Base-by-base conservation (phyloP, 2,888 invertebrate genomes). In the Cryptocephalus moraei region DNA sequence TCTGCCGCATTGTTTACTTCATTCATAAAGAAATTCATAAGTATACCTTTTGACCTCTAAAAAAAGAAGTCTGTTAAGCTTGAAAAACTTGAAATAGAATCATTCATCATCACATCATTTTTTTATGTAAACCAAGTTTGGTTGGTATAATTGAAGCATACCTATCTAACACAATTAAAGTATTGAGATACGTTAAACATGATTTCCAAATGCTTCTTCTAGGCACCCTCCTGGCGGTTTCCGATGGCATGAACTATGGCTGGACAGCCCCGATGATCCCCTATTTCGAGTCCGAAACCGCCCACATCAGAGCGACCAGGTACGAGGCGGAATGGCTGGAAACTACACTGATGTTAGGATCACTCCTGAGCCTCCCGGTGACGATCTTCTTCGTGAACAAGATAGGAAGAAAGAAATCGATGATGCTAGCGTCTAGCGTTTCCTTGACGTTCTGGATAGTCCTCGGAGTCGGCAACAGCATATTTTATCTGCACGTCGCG, bases 221-320 rank as follows among this genome's bases (percentile, higher is more conserved):
- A 43, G 43, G 43, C 13, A 69, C 69, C 10, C 52, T 69, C 6
- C 65, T 65, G 46, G 69, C 69, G 6, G 62, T 70, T 34, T 67
- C 67, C 1, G 70, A 70, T 61, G 70, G 70, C 9, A 69, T 70
- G 64, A 65, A 66, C 43, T 70, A 69, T 43, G 69, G 68, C 10
- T 70, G 69, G 69, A 65, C 69, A 10, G 65, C 69, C 1, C 69
- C 70, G 1, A 60, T 66, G 32, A 59, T 69, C 8, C 70, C 69
- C 3, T 60, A 68, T 22, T 59, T 70, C 8, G 49, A 62, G 44
- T 55, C 58, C 9, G 55, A 56, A 8, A 55, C 62, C 31, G 60
- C 62, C 9, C 68, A 69, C 41, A 63, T 70, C 2, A 49, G 52
- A 44, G 66, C 69, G 36, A 56, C 60, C 11, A 51, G 55, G 48